Evolutionary conservation across 2,888 invertebrate species (phyloP).

Genomic region (Periphyllus acericola): DNA sequence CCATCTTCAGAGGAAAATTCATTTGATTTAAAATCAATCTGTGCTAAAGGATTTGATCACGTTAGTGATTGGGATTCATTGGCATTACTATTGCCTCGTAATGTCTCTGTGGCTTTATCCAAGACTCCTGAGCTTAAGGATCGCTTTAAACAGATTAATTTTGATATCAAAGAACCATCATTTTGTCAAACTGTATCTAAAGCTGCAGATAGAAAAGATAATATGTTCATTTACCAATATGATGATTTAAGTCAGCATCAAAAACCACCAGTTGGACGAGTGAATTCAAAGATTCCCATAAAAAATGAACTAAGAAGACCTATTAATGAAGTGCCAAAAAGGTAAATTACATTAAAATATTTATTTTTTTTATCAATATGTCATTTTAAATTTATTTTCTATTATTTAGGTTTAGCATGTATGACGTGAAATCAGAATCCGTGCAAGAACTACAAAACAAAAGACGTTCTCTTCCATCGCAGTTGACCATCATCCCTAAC

Average conservation of each 20-base stretch:
- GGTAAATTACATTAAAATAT: conserved; percentile 10
- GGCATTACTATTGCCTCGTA: conserved; percentile 85
- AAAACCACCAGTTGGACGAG: conserved; percentile 52
- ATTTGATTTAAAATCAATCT: conserved; percentile 58
- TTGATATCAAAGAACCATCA: conserved; percentile 61
- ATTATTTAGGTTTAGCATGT: conserved; percentile 77
- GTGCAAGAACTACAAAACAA: conserved; percentile 61
- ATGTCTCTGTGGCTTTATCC: conserved; percentile 81
- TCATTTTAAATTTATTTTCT: conserved; percentile 21
- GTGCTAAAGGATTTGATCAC: conserved; percentile 73
- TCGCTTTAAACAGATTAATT: conserved; percentile 72
- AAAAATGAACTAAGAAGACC: conserved; percentile 54
- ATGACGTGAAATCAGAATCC: conserved; percentile 73
- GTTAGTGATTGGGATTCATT: conserved; percentile 94
- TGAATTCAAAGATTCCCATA: conserved; percentile 57
- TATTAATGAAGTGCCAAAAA: conserved; percentile 55
- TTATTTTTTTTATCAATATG: not conserved
- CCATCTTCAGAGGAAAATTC: conserved; percentile 66
- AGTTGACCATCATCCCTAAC: conserved; percentile 46
- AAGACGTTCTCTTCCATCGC: conserved; percentile 63
- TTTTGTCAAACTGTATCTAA: conserved; percentile 46
- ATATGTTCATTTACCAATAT: conserved; percentile 55
- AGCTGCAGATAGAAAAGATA: conserved; percentile 34
- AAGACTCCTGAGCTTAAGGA: conserved; percentile 82
- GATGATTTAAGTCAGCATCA: conserved; percentile 54